Evolutionary conservation across 2,797 vertebrate genomes (phyloP), one percentile per base, ranked within the genome.

Genomic region (Champsocephalus gunnari): DNA sequence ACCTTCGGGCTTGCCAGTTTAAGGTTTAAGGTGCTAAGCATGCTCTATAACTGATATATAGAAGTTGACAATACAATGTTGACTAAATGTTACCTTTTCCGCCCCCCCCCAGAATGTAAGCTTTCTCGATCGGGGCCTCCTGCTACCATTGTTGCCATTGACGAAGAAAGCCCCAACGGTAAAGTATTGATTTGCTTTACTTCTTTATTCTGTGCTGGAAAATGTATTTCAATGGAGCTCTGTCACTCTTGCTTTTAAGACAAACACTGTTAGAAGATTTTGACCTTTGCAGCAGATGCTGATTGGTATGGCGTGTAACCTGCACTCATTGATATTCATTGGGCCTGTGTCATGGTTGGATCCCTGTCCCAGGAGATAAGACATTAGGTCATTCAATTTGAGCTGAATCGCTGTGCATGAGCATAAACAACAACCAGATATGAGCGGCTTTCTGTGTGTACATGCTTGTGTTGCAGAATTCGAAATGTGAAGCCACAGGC

Each of bases 151-250:
- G 96, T 99, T 77, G 96, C 98, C 88, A 99, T 99, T 34, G 98
- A 99, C 43, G 98, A 99, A 92, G 97, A 98, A 86, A 99, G 98
- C 83, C 96, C 95, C 45, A 99, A 99, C 34, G 98, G 98, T 99
- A 94, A 96, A 71, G 79, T 86, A 54, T 67, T 57, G 10, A 32
- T 7, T 13, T 32, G 9, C 44, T 60, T 70, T 66, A 16, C 16
- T 84, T 77, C 16, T 59, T 69, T 5, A 16, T n/a, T 62, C 14
- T 17, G 3, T 50, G 24, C 17, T 43, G 11, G 0, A 48, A 55
- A 70, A 28, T 49, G 14, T 12, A 24, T 73, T 73, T 21, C 34
- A 75, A 57, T 28, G 11, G 17, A 24, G 4, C 7, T 43, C 34
- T 61, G 2, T 62, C 32, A 34, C 50, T 21, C 5, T 14, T 2